phyloP scores from a whole-genome alignment of 2,113 vertebrate genomes.

The Physeter macrocephalus region DNA sequence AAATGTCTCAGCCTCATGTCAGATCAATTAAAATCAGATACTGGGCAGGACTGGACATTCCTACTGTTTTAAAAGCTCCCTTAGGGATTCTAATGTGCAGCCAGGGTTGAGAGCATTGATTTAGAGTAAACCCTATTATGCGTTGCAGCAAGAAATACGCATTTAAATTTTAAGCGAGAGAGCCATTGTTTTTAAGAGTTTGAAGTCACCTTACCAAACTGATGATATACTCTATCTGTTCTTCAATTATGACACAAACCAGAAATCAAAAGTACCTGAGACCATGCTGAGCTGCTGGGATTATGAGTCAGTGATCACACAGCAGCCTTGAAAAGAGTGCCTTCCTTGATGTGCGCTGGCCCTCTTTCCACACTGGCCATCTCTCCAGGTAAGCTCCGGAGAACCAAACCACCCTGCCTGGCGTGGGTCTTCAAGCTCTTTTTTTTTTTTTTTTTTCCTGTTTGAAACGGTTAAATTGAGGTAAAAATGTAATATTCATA shows the following conservation, averaged over 20 bases:
- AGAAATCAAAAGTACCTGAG: constrained; percentile 49
- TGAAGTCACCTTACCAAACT: constrained; percentile 49
- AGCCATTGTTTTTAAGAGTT: constrained; percentile 15
- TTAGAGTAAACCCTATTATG: constrained; percentile 38
- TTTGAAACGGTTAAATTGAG: constrained; percentile 68
- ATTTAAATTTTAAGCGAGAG: constrained; percentile 50
- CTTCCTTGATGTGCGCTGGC: neutral
- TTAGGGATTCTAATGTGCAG: neutral
- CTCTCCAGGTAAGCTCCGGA: constrained; percentile 20
- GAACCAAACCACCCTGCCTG: constrained; percentile 18
- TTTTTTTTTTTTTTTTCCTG: constrained; percentile 9
- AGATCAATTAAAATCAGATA: constrained; percentile 60
- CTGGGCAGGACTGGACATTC: neutral
- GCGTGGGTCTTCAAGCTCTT: neutral
- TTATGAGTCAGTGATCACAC: neutral
- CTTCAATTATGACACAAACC: constrained; percentile 37
- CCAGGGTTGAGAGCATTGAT: neutral
- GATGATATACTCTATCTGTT: constrained; percentile 31
- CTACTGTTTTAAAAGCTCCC: constrained; percentile 37
- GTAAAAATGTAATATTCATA: constrained; percentile 79
- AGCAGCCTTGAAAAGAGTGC: neutral
- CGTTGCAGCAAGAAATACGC: neutral
- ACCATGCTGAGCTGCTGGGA: neutral
- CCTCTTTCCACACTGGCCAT: neutral
- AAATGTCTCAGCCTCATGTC: neutral